Percentiles rank a stretch among this genome's conserved stretches.
These are phyloP conservation scores for Oriolus oriolus DNA, from an alignment of 2,113 vertebrate species.

Conservation along the genomic window DNA sequence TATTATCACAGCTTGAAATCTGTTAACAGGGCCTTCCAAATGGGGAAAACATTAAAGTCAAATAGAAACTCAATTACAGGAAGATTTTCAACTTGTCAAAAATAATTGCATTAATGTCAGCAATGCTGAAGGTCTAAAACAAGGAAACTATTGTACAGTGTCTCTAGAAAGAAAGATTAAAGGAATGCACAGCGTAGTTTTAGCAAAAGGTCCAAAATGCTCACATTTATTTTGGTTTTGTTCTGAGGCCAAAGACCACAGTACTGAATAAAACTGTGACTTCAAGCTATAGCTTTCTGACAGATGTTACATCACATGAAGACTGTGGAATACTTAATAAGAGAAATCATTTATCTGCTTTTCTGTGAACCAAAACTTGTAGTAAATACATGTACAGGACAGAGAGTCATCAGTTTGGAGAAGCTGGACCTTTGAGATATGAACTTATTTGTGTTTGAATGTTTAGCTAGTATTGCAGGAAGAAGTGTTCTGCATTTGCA, in stretches of 20 bases:
- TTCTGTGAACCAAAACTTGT: not conserved
- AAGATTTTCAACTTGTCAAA: constrained; percentile 78
- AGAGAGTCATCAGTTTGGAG: not conserved
- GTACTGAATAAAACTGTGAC: constrained; percentile 20
- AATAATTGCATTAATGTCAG: constrained; percentile 74
- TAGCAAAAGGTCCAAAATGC: constrained; percentile 25
- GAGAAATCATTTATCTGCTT: constrained; percentile 27
- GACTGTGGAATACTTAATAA: not conserved
- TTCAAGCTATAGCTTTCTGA: constrained; percentile 12
- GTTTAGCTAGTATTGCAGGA: not conserved
- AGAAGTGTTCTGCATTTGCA: not conserved
- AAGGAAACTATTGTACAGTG: constrained; percentile 63
- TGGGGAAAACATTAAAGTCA: constrained; percentile 65
- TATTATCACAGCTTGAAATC: constrained; percentile 75
- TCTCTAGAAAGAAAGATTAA: constrained; percentile 52
- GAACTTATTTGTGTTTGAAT: not conserved
- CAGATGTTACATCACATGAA: constrained; percentile 35
- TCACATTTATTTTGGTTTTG: constrained; percentile 58
- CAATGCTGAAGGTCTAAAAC: constrained; percentile 58
- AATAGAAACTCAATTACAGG: constrained; percentile 76
- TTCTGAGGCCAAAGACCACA: constrained; percentile 54
- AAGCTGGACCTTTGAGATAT: not conserved
- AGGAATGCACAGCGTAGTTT: constrained; percentile 2
- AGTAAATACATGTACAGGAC: not conserved
- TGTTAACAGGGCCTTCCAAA: constrained; percentile 69